A percentile compares a stretch with the other conserved stretches of the same genome.
These are phyloP conservation scores for Psephotus haematonotus DNA, from an alignment of 2,113 vertebrate genomes.

Conservation along the genomic window DNA sequence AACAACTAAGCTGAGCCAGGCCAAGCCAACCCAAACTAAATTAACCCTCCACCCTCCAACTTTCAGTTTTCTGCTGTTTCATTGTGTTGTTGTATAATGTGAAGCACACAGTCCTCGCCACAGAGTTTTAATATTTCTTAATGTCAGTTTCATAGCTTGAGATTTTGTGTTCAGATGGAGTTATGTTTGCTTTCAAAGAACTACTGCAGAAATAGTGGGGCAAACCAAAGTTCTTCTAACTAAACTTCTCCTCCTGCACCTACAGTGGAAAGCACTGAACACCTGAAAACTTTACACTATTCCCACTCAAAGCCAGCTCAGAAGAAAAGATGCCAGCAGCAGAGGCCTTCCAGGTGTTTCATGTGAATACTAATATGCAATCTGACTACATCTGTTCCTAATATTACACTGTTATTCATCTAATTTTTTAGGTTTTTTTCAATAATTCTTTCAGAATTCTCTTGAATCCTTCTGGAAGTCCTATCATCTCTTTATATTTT, in stretches of 20 bases:
- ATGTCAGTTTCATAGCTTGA: not conserved
- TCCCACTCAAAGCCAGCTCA: not conserved
- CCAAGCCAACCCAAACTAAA: not conserved
- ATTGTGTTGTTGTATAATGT: not conserved
- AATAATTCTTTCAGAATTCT: not conserved
- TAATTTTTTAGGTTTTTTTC: not conserved
- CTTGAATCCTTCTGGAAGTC: not conserved
- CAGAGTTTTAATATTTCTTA: not conserved
- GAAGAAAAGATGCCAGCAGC: not conserved
- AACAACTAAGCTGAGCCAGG: not conserved
- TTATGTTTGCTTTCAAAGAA: not conserved
- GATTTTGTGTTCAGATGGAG: not conserved
- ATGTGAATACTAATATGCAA: not conserved
- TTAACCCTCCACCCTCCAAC: fast-evolving
- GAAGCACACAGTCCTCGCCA: not conserved
- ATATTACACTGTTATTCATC: not conserved
- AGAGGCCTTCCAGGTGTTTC: not conserved
- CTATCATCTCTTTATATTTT: not conserved
- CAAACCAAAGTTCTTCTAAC: not conserved
- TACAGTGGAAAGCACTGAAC: not conserved
- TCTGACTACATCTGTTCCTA: not conserved
- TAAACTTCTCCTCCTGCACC: not conserved
- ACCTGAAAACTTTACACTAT: not conserved
- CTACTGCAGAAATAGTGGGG: not conserved
- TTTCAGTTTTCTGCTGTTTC: not conserved